These are phyloP conservation scores for Argyra leucocephala DNA, from an alignment of 2,888 invertebrate species.

Conservation along the genomic window DNA sequence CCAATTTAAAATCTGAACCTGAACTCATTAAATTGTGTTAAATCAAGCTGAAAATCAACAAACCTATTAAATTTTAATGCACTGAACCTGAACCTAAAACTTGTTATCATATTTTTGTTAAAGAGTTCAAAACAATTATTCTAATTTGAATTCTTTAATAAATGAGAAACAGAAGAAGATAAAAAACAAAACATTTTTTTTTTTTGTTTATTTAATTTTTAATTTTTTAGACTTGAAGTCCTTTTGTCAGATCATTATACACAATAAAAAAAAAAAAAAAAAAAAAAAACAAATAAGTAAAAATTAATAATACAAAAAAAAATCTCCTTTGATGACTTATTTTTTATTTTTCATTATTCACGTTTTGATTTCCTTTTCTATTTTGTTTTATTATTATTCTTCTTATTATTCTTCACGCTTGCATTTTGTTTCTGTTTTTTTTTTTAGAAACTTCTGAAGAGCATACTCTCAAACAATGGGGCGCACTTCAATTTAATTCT, in stretches of 20 bases:
- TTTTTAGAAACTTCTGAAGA: constrained; percentile 2
- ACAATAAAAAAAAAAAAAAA: not conserved
- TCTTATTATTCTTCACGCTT: constrained; percentile 3
- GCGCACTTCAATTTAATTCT: not conserved
- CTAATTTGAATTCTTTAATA: no score
- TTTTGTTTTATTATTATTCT: not conserved
- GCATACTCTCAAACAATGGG: not conserved
- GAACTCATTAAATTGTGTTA: no score
- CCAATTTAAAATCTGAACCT: no score
- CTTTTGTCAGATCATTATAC: not conserved
- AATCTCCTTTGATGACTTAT: not conserved
- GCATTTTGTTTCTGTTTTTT: no score
- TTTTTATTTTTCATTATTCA: no score
- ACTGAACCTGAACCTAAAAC: no score
- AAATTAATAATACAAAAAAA: not conserved
- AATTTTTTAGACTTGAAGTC: not conserved
- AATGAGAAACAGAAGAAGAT: not conserved
- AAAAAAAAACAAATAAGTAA: not conserved
- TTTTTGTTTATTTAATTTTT: not conserved
- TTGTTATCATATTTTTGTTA: no score
- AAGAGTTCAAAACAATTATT: no score
- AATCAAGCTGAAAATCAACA: no score
- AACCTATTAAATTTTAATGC: no score
- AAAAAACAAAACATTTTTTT: not conserved
- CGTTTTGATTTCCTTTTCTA: no score